phyloP scores from a whole-genome alignment of 2,888 invertebrate genomes.

The Philaethria dido region DNA sequence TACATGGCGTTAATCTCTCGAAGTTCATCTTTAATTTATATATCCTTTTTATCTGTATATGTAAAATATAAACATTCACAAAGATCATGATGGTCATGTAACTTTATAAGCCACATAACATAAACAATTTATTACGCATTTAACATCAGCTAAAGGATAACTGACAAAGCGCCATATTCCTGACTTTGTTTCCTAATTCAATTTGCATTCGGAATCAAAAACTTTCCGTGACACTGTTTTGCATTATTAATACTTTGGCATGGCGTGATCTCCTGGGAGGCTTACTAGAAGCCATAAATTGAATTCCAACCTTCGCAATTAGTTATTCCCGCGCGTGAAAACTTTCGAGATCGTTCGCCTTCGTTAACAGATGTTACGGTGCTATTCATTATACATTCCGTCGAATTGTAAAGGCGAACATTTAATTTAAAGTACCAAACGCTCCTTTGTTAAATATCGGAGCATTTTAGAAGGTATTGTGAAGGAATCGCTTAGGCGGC shows the following conservation, averaged over 20 bases:
- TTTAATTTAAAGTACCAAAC: constrained; percentile 82
- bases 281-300: constrained; percentile 83
- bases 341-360: constrained; percentile 84
- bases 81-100: too few relatives aligned
- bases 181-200: constrained; percentile 81
- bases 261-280: constrained; percentile 80
- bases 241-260: constrained; percentile 83
- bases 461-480: constrained; percentile 71
- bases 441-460: constrained; percentile 78
- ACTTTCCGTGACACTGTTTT: constrained; percentile 84
- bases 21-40: too few relatives aligned
- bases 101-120: neutral
- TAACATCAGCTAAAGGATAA: constrained; percentile 61
- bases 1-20: too few relatives aligned
- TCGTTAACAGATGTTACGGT: constrained; percentile 84
- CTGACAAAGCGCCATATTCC: constrained; percentile 69
- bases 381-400: constrained; percentile 84
- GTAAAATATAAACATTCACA: neutral
- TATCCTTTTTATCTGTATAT: neutral
- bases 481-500: constrained; percentile 62
- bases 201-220: constrained; percentile 83
- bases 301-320: constrained; percentile 84
- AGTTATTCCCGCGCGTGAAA: constrained; percentile 84
- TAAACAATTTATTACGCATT: constrained; percentile 50
- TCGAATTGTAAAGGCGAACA: constrained; percentile 83